Percentiles rank a stretch among this genome's conserved stretches.
These are phyloP conservation scores for Jordanella pulchra DNA, from an alignment of 2,797 vertebrate species.

Conservation along the genomic window DNA sequence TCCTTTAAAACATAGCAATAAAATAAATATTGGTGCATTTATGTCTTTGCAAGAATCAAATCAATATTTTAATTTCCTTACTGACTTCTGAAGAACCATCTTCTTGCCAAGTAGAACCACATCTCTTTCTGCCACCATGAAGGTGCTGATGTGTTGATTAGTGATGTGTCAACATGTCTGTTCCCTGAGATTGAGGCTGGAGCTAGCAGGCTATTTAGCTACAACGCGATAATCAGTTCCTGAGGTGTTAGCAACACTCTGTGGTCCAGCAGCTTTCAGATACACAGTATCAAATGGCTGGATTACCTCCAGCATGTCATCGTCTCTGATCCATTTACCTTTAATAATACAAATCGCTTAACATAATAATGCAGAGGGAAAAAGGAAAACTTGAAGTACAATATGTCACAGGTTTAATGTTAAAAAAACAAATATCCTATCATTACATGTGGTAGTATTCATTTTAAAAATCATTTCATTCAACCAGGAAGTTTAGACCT, in stretches of 20 bases:
- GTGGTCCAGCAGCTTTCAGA: neutral
- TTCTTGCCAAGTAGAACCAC: neutral
- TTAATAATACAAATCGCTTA: no score
- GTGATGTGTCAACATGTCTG: neutral
- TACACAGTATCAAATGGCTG: neutral
- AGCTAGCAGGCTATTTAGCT: conserved; percentile 6
- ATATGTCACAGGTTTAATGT: neutral
- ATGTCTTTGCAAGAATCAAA: no score
- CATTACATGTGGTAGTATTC: no score
- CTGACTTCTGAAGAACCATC: neutral
- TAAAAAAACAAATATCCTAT: neutral
- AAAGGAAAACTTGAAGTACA: neutral
- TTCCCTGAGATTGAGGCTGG: neutral
- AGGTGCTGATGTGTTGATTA: neutral
- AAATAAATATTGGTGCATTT: no score
- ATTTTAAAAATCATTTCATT: no score
- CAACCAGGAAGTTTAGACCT: no score
- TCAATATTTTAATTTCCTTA: neutral
- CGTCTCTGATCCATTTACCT: no score
- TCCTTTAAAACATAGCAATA: no score
- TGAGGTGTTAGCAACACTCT: neutral
- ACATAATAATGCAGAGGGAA: no score
- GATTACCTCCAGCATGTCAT: no score
- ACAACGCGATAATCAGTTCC: conserved; percentile 8
- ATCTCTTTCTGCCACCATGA: neutral